A percentile compares a stretch with the other conserved stretches of the same genome.
Conservation (phyloP, 2,113 vertebrate species). For the Strix aluco region DNA sequence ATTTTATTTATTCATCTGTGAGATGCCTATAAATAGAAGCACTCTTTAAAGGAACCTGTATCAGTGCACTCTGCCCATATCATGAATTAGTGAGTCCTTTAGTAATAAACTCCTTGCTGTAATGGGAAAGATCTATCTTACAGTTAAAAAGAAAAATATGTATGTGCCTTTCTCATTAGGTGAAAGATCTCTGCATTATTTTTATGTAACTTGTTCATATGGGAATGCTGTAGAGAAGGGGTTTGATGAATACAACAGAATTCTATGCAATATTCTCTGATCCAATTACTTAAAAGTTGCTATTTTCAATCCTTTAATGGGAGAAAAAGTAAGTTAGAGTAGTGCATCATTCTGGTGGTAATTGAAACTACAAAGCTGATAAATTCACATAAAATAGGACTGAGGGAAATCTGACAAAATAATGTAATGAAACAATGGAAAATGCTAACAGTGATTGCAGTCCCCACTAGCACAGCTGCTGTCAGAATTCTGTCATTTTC, state of each 20-base stretch:
- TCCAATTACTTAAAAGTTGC: neutral
- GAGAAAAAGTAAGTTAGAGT: neutral
- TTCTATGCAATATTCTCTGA: constrained; percentile 48
- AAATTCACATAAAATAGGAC: neutral
- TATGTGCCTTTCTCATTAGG: constrained; percentile 48
- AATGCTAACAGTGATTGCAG: neutral
- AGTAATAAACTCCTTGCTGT: neutral
- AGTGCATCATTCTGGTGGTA: neutral
- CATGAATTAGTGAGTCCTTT: neutral
- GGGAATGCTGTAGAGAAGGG: neutral
- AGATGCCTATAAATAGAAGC: neutral
- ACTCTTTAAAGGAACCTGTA: neutral
- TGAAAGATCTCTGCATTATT: constrained; percentile 21
- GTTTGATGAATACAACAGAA: neutral
- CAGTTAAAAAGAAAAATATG: neutral
- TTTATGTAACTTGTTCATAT: neutral
- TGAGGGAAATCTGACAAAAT: neutral
- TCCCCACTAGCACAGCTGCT: neutral
- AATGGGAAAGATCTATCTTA: neutral
- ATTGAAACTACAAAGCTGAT: neutral
- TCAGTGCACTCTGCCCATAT: neutral
- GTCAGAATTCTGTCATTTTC: neutral
- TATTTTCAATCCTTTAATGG: neutral
- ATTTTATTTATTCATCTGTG: neutral
- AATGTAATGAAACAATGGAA: neutral